phyloP scores from a whole-genome alignment of 2,797 vertebrate genomes.

The Anniella stebbinsi region DNA sequence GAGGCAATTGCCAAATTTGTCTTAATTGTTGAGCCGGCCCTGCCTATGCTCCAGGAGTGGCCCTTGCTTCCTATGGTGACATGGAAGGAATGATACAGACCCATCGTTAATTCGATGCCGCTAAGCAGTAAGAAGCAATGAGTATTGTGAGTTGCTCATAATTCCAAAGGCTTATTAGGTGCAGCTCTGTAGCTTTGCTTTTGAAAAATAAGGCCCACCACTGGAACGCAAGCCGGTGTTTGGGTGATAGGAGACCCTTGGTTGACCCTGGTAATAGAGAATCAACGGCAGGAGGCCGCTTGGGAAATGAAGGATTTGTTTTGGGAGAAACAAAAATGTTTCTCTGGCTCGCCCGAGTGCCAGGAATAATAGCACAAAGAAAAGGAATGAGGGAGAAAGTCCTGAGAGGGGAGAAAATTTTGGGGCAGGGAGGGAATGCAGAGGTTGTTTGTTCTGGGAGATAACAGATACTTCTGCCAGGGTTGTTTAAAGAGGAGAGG shows the following conservation, averaged over 20 bases:
- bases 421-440: no score
- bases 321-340: not conserved
- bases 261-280: not conserved
- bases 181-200: no score
- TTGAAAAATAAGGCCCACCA: not conserved
- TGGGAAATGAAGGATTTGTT: not conserved
- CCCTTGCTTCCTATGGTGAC: not conserved
- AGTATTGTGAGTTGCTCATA: no score
- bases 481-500: not conserved
- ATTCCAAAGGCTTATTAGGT: not conserved
- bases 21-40: no score
- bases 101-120: no score
- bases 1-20: not conserved
- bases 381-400: not conserved
- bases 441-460: not conserved
- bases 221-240: not conserved
- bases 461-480: not conserved
- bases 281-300: not conserved
- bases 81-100: not conserved
- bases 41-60: not conserved
- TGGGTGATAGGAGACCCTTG: not conserved
- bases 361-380: slow-evolving; percentile 27
- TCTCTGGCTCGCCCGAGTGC: not conserved
- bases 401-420: no score
- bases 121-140: not conserved